These are phyloP conservation scores for Achlya flavicornis DNA, from an alignment of 2,888 invertebrate species.

Conservation along the genomic window DNA sequence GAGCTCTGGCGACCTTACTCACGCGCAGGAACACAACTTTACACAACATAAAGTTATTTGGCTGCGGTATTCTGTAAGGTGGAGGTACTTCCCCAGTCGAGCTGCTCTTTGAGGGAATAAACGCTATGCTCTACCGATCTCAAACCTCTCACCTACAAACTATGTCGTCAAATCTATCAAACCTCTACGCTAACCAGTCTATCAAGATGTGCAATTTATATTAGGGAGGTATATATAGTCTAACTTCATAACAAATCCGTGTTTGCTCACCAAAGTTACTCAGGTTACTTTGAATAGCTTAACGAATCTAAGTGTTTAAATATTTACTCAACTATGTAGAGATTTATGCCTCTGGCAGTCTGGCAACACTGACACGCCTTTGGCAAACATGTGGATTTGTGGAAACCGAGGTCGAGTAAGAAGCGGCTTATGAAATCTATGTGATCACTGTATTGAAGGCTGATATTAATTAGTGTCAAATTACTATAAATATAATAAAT, in stretches of 20 bases:
- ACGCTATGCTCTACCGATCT: too few species aligned
- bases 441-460: not conserved
- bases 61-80: too few species aligned
- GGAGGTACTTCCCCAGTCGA: too few species aligned
- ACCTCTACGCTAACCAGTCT: not conserved
- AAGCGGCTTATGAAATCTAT: slow-evolving; percentile 14
- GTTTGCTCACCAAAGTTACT: slow-evolving; percentile 23
- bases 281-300: slow-evolving; percentile 26
- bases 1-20: too few species aligned
- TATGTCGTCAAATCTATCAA: too few species aligned
- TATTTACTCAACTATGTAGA: slow-evolving; percentile 29
- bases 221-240: not conserved
- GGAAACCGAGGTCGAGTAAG: slow-evolving; percentile 28
- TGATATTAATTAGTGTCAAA: not conserved
- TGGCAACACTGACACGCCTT: slow-evolving; percentile 20
- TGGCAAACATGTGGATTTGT: slow-evolving; percentile 26
- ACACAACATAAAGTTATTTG: too few species aligned
- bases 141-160: too few species aligned
- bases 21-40: too few species aligned
- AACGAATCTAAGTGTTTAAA: slow-evolving; percentile 23
- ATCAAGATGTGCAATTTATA: too few species aligned
- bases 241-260: not conserved
- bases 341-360: slow-evolving; percentile 21
- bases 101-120: too few species aligned
- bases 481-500: too few species aligned